Base-by-base conservation (phyloP, 1,140 invertebrate genomes). In the Drosophila ananassae region DNA sequence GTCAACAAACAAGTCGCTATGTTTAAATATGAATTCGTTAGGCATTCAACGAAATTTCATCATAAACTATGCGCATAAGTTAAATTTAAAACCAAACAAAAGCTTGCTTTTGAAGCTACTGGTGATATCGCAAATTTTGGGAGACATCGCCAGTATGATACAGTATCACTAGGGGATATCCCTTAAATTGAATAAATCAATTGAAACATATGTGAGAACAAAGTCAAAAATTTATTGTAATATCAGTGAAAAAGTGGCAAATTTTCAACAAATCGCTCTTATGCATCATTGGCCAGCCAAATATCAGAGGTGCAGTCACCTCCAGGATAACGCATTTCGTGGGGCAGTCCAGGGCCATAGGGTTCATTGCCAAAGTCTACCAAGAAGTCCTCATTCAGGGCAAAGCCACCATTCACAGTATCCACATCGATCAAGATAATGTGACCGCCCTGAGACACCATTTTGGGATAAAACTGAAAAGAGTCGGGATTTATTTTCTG, bases 231-330 rank as follows among this genome's bases (percentile, higher is more conserved):
- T 44, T 44, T 44, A 44, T 44, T 44, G 4, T 17, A 44, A 21
- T 44, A 7, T 44, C 41, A 44, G n/a, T 44, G 21, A 7, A 0
- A 44, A 13, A 44, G 7, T 17, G n/a, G 2, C 7, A 21, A 5
- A 44, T 17, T 5, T n/a, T 8, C n/a, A 41, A 13, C 2, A 21
- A 44, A 44, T 21, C 13, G 2, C 2, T 8, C 12, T 53, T 68
- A 81, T 2, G 39, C 47, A 39, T 78, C 61, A 22, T 82, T 80
- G n/a, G 93, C 93, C 53, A 97, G 83, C 97, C 97, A 99, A 92
- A 99, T 99, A 79, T 99, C 98, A 0, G 98, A 99, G 6, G 97
- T 98, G 84, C 98, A 99, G 92, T 99, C 98, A 39, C 98, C 98
- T 39, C 98, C 98, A 4, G 98, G 98, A 92, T 98, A 98, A 94